Base-by-base conservation (phyloP, 2,888 invertebrate genomes). In the Terebella lapidaria region DNA sequence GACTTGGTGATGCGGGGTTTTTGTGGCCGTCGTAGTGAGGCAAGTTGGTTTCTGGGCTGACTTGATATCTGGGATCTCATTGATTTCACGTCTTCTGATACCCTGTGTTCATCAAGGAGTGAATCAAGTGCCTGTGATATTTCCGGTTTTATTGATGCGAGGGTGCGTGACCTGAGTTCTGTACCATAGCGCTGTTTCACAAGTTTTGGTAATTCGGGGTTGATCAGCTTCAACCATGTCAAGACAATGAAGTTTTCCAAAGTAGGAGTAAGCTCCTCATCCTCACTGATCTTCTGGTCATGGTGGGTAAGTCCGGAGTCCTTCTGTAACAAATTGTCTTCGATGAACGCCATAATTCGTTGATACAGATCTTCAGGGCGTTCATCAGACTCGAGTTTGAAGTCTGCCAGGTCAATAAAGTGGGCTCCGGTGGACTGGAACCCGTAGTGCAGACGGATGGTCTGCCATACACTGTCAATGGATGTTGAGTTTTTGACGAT, bases 361-460 rank as follows among this genome's bases (percentile, higher is more conserved):
- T 53, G 53, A 28, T 18, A 53, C 22, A 53, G 22, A 28, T 53
- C 53, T 28, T 53, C 53, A 15, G 28, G 53, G 4, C 53, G 4
- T 15, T 53, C 53, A 5, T 28, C 53, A 15, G 53, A 28, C 53
- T 53, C 53, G 10, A 53, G 53, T 28, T 53, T 53, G 10, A 53
- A 27, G 28, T 53, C 53, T 10, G 27, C 5, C 15, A 53, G 22
- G 10, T 53, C 53, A 5, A 53, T 4, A 28, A 53, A 53, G 22
- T 53, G 28, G 15, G 27, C 28, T 25, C 28, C 53, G 10, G 28
- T 27, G 10, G 27, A 53, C 28, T 53, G 53, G 22, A 53, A 53
- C 26, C 53, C 53, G 28, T 27, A 53, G 28, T 53, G 53, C 15
- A 25, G 15, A 22, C 53, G 53, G 26, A 25, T 53, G 26, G 27